Evolutionary conservation across 1,140 invertebrate species (phyloP), one percentile per base, ranked within the genome.

Genomic region (Drosophila athabasca): DNA sequence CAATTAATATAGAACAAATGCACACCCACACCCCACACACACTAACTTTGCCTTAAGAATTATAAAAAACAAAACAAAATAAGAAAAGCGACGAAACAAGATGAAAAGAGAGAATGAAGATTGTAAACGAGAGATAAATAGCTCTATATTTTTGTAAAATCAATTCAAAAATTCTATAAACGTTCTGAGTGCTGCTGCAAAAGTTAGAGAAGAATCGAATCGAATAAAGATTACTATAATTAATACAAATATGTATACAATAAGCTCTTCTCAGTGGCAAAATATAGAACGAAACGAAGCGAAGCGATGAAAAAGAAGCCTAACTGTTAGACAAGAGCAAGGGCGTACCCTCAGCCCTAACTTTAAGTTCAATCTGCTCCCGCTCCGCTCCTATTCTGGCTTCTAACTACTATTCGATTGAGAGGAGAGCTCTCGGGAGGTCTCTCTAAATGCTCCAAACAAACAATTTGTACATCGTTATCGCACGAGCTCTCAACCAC

Each of bases 1-100:
- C 29, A 39, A 39, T 39, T 26, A 26, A 13, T 39, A 39, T 50
- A 52, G 17, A 41, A 24, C 26, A 43, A 64, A 3, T 49, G 55
- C 45, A 65, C 44, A 24, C 29, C 52, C 24, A 26, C 24, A 61
- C 31, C 17, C 61, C 55, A 60, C 22, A 43, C 31, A 45, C 70
- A 75, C 71, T 50, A 66, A 75, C 71, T 74, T 75, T 75, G 71
- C 71, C 71, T 75, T 75, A 75, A 70, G 62, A 66, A 75, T 58
- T 19, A 69, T 69, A 41, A 58, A 49, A 62, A 44, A 22, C 29
- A 44, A 13, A 17, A 57, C 15, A 17, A 51, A 31, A 62, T 2
- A 17, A 43, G 45, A 41, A 45, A n/a, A 19, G 6, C 15, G 6
- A 11, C 15, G 46, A 66, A 26, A 5, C 24, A 3, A 26, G 24